phyloP scores from a whole-genome alignment of 2,797 vertebrate genomes.

The Lerista edwardsae region DNA sequence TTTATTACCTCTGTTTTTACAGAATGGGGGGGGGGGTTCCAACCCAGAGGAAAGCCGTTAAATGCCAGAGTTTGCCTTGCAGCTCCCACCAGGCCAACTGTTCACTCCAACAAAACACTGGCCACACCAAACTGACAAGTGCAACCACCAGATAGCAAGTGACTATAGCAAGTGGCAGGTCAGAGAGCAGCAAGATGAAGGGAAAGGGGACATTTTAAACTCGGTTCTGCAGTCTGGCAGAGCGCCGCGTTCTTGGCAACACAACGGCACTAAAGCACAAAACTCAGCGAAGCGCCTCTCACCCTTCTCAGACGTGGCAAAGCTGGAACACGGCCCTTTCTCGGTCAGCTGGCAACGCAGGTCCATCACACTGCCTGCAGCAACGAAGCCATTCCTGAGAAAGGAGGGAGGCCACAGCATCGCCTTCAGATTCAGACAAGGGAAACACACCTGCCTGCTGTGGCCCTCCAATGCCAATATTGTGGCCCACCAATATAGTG shows the following conservation, averaged over 20 bases:
- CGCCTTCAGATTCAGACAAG: not conserved
- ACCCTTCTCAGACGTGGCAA: conserved; percentile 92
- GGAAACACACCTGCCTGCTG: too few species aligned
- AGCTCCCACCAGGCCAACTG: too few species aligned
- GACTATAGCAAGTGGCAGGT: too few species aligned
- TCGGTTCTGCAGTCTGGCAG: not conserved
- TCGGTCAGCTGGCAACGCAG: conserved; percentile 85
- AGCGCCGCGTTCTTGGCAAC: not conserved
- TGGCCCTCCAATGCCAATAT: not conserved
- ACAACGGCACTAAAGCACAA: not conserved
- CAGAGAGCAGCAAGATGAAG: not conserved
- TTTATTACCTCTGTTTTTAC: not conserved
- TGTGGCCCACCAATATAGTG: too few species aligned
- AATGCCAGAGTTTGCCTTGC: not conserved
- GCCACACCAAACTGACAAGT: not conserved
- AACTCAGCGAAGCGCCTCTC: accelerated
- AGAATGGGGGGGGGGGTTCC: too few species aligned
- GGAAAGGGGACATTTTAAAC: not conserved
- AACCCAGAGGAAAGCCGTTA: too few species aligned
- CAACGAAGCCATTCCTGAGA: conserved; percentile 84
- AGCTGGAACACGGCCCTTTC: conserved; percentile 83
- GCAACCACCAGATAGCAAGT: not conserved
- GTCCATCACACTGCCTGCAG: conserved; percentile 83
- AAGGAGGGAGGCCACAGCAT: conserved; percentile 9
- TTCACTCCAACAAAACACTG: not conserved